phyloP scores from a whole-genome alignment of 2,888 invertebrate species.

The Ichneumoninae sp. region DNA sequence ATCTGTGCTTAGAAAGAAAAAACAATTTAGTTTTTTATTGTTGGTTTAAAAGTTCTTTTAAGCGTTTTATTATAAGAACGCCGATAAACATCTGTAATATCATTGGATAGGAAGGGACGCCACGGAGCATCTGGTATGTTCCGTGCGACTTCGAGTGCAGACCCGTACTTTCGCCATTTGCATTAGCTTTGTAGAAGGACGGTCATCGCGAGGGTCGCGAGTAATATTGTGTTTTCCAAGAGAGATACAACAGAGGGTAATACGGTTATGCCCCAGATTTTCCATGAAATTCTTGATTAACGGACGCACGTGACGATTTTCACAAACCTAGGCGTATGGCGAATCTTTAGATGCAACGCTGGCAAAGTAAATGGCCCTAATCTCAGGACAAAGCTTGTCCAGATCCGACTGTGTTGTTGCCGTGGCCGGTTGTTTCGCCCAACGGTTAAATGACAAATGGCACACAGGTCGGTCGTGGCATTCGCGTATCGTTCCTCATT shows the following conservation, averaged over 20 bases:
- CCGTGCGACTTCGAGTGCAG: background rate
- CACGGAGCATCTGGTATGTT: background rate
- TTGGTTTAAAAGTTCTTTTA: background rate
- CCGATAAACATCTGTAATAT: background rate
- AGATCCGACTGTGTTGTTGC: conserved; percentile 63
- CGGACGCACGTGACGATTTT: background rate
- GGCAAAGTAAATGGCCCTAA: conserved; percentile 77
- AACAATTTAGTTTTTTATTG: background rate
- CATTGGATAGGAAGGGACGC: background rate
- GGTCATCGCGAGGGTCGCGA: background rate
- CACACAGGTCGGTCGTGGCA: conserved; percentile 68
- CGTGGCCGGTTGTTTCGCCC: conserved; percentile 61
- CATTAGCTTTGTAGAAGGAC: background rate
- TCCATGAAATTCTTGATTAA: background rate
- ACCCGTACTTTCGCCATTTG: background rate
- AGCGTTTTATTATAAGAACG: too few relatives aligned
- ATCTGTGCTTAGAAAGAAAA: conserved; percentile 63
- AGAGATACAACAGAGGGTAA: background rate
- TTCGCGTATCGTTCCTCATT: conserved; percentile 31
- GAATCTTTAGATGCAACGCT: conserved; percentile 75
- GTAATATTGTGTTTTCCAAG: background rate
- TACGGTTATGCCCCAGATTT: too few relatives aligned
- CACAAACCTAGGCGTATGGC: conserved; percentile 75
- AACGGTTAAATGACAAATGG: conserved; percentile 74
- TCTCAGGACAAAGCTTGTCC: conserved; percentile 72